Evolutionary conservation across 2,113 vertebrate genomes (phyloP), one percentile per base, ranked within the genome.

Genomic region (Globicephala melas): DNA sequence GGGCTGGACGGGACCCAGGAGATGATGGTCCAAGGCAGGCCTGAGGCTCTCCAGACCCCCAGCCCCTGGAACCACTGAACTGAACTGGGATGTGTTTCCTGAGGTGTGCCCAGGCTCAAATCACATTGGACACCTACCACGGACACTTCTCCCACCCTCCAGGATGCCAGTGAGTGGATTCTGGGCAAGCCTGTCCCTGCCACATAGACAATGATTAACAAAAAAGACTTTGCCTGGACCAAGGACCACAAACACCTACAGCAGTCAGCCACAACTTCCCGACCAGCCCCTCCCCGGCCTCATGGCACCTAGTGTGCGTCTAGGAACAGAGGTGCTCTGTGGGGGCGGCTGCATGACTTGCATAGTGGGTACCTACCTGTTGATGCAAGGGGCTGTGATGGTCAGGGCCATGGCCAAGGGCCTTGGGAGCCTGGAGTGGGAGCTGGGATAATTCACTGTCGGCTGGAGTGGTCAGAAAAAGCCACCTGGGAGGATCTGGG

Each of bases 121-220:
- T 94, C 68, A 53, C 74, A 74, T 5, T 58, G 96, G 87, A 95
- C 80, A 93, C 38, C 53, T 62, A 63, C 68, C 68, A 20, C 9
- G 83, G 92, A 94, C 83, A 91, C n/a, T 84, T 89, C 28, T 55
- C 36, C 44, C 21, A 50, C 58, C 25, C 36, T 81, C 36, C 36
- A 92, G 77, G 94, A 94, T 1, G 15, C 96, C 70, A 60, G 76
- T 25, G 23, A 92, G 70, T 77, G 47, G 92, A 76, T 92, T 90
- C 95, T 73, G 88, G 84, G 74, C 58, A 76, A 94, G 41, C 17
- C 38, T 94, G 33, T 96, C 67, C 74, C 85, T 74, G 86, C 28
- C 41, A 28, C 9, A 5, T 23, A 94, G 95, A 96, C 91, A 79
- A 1, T 70, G 36, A 58, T 79, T 33, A 63, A 65, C 63, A 55